Percentiles rank a stretch among this genome's conserved stretches.
Conservation (phyloP, 1,140 invertebrate genomes). For the Danaus plexippus region DNA sequence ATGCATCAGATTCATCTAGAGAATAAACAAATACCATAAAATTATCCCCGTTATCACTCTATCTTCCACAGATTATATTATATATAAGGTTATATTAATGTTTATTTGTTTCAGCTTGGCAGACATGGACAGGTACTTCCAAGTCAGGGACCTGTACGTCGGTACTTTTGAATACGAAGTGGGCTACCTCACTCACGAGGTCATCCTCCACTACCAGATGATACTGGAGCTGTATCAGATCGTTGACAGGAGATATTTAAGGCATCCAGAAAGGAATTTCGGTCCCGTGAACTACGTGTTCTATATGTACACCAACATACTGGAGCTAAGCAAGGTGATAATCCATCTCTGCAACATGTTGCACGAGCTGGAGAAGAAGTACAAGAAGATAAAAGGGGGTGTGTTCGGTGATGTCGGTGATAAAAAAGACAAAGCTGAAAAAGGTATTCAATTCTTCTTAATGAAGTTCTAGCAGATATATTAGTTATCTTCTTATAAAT, state of each 20-base stretch:
- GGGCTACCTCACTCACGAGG: constrained; percentile 28
- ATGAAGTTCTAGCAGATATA: constrained; percentile 1
- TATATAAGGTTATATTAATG: too few species aligned
- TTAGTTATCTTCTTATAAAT: too few species aligned
- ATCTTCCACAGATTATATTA: too few species aligned
- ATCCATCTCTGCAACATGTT: constrained; percentile 30
- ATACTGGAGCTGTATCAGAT: constrained; percentile 21
- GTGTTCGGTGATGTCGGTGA: constrained; percentile 9
- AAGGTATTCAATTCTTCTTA: too few species aligned
- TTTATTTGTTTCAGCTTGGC: constrained; percentile 11
- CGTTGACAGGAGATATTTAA: constrained; percentile 7
- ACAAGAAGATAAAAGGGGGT: not conserved
- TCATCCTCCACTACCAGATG: constrained; percentile 16
- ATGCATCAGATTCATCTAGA: too few species aligned
- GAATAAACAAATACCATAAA: too few species aligned
- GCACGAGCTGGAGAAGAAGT: constrained; percentile 31
- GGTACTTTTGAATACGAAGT: constrained; percentile 27
- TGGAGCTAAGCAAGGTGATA: constrained; percentile 20
- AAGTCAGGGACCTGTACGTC: constrained; percentile 11
- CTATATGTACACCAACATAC: constrained; percentile 27
- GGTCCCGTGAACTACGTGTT: constrained; percentile 14
- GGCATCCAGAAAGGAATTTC: not conserved
- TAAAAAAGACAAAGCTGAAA: too few species aligned
- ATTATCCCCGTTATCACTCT: too few species aligned
- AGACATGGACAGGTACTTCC: constrained; percentile 16